These are phyloP conservation scores for Megalonaias nervosa DNA, from an alignment of 1,140 invertebrate genomes.

Conservation along the genomic window DNA sequence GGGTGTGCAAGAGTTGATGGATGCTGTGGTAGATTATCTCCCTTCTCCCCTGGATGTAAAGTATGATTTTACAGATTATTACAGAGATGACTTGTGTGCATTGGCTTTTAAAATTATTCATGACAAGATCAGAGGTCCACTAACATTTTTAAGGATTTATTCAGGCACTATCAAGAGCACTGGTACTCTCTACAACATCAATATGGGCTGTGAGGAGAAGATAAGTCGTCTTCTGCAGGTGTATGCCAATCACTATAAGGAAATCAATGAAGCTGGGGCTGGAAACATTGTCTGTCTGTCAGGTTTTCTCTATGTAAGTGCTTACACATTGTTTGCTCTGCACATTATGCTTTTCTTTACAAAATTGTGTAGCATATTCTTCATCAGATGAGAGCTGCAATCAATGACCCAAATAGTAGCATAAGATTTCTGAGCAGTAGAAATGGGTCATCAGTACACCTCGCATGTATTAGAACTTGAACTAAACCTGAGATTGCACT, in stretches of 20 bases:
- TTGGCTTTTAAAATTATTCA: conserved; percentile 50
- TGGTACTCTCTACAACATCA: conserved; percentile 85
- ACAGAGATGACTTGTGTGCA: conserved; percentile 79
- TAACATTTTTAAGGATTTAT: conserved; percentile 92
- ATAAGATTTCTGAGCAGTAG: too few species aligned
- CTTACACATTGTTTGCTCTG: neutral
- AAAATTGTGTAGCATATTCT: neutral
- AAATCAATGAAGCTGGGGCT: conserved; percentile 77
- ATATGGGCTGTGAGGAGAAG: conserved; percentile 78
- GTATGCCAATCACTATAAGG: conserved; percentile 88
- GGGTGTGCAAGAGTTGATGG: conserved; percentile 95
- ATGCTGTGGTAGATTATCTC: conserved; percentile 92
- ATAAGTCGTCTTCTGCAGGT: conserved; percentile 78
- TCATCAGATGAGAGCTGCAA: too few species aligned
- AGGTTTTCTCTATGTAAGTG: conserved; percentile 36
- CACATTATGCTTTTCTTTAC: neutral
- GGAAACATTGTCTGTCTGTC: conserved; percentile 83
- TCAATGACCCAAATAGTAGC: neutral
- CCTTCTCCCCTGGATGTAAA: conserved; percentile 89
- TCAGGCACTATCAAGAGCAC: conserved; percentile 82
- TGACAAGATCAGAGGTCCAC: conserved; percentile 75
- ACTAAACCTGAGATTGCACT: too few species aligned
- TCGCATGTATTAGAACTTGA: too few species aligned
- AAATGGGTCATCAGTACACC: too few species aligned
- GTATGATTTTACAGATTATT: conserved; percentile 38